Base-by-base conservation (phyloP, 2,113 vertebrate genomes). In the Phaetusa simplex region DNA sequence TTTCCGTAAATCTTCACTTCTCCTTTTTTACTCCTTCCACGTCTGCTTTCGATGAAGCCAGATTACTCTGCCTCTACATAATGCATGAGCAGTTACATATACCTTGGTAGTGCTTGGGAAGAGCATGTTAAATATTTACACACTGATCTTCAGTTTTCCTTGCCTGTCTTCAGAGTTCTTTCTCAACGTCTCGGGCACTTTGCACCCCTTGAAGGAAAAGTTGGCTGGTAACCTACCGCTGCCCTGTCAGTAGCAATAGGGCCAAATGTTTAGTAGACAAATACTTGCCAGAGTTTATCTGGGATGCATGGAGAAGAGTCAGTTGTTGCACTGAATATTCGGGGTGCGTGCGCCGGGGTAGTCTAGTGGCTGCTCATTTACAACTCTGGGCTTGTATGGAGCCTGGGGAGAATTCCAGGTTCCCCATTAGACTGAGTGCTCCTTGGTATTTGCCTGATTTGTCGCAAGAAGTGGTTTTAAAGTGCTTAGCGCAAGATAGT, bases 331-430 rank as follows among this genome's bases (percentile, higher is more conserved):
- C 7, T 59, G 49, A 72, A 47, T 82, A 2, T 82, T 76, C 43
- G 42, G 29, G 32, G 23, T 24, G 18, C 0, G 0, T 27, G 77
- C 84, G 58, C 50, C 88, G 61, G 29, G 18, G 45, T 38, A 12
- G 47, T 69, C 45, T 12, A 1, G 14, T 22, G 47, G 49, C 64
- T 26, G 2, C 34, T 91, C 56, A 23, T 40, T 71, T 61, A 50
- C 83, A 69, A 32, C 0, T 0, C 1, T 34, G 50, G 67, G 76
- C 34, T 40, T 4, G 2, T 69, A 45, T 27, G 58, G 77, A 82
- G 65, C 82, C 86, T 88, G 93, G 71, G 86, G 88, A 53, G 78
- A 73, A 29, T 85, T 93, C 93, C 82, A 92, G n/a, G 43, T 74
- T 94, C 34, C 53, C 80, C 1, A 12, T 90, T 88, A 94, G 56